These are phyloP conservation scores for Poecilia picta DNA, from an alignment of 2,797 vertebrate genomes.

Conservation along the genomic window DNA sequence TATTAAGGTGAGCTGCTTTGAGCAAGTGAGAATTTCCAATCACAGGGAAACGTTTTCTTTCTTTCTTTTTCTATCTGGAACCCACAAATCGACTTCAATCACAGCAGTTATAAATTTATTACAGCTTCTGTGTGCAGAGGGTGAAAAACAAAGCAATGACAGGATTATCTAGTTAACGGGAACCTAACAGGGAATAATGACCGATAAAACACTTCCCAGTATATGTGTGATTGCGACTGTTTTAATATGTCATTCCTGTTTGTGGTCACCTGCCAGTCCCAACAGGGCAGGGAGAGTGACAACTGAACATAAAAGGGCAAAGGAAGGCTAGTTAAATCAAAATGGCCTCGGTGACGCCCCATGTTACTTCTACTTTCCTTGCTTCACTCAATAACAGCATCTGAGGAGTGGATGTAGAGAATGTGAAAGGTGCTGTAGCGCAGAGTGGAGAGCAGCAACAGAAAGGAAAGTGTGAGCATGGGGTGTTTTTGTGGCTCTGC, in stretches of 20 bases:
- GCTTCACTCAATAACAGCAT: conserved; percentile 15
- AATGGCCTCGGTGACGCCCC: neutral
- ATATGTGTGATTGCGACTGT: conserved; percentile 1
- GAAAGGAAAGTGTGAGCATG: conserved; percentile 35
- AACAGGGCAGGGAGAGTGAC: neutral
- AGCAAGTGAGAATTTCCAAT: neutral
- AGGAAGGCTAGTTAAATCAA: conserved; percentile 16
- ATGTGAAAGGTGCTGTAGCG: conserved; percentile 34
- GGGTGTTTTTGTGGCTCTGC: conserved; percentile 34
- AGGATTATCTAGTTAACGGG: conserved; percentile 46
- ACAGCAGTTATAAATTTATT: conserved; percentile 1
- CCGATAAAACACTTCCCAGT: conserved; percentile 25
- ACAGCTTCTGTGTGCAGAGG: conserved; percentile 29
- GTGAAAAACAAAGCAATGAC: conserved; percentile 31
- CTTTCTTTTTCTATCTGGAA: neutral
- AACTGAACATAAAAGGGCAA: conserved; percentile 8
- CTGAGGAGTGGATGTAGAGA: conserved; percentile 12
- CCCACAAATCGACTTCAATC: conserved; percentile 2
- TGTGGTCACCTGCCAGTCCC: conserved; percentile 12
- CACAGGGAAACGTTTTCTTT: neutral
- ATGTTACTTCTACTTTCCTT: conserved; percentile 26
- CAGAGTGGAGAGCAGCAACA: conserved; percentile 34
- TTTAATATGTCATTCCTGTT: conserved; percentile 12
- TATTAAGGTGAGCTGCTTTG: neutral
- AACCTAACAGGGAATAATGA: conserved; percentile 55